A percentile compares a stretch with the other conserved stretches of the same genome.
These are phyloP conservation scores for Bombus sibiricus DNA, from an alignment of 1,140 invertebrate genomes.

Conservation along the genomic window DNA sequence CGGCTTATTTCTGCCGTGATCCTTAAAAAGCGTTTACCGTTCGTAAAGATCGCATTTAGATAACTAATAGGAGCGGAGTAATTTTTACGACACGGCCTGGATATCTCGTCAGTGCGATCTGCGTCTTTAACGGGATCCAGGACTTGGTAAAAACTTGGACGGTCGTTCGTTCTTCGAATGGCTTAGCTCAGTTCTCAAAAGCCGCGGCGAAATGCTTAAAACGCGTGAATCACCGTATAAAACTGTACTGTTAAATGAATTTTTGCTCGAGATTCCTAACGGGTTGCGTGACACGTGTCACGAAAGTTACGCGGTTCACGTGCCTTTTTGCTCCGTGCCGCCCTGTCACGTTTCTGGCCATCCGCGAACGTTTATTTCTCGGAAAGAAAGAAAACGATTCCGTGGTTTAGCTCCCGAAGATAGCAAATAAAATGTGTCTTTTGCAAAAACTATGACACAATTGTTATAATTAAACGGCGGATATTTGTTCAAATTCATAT, in stretches of 20 bases:
- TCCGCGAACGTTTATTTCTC: neutral
- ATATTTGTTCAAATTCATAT: too few relatives aligned
- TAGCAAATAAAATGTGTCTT: neutral
- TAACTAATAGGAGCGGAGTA: constrained; percentile 32
- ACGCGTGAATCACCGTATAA: constrained; percentile 40
- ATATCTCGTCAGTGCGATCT: constrained; percentile 5
- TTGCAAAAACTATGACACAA: too few relatives aligned
- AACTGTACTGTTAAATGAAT: constrained; percentile 13
- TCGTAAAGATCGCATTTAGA: constrained; percentile 32
- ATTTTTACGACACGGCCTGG: constrained; percentile 18
- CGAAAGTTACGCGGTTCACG: neutral
- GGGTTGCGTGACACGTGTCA: constrained; percentile 18
- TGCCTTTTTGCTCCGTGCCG: neutral
- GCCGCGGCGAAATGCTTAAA: constrained; percentile 2
- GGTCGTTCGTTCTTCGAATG: neutral
- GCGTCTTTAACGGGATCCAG: neutral
- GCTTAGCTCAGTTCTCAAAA: neutral
- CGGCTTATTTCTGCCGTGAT: constrained; percentile 1
- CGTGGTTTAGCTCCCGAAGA: neutral
- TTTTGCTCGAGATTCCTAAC: neutral
- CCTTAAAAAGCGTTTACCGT: constrained; percentile 20
- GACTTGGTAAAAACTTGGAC: neutral
- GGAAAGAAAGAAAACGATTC: neutral
- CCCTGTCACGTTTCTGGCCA: neutral
- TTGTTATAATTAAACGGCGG: too few relatives aligned